A percentile compares a stretch with the other conserved stretches of the same genome.
phyloP scores from a whole-genome alignment of 2,797 vertebrate species.

The Masticophis lateralis region DNA sequence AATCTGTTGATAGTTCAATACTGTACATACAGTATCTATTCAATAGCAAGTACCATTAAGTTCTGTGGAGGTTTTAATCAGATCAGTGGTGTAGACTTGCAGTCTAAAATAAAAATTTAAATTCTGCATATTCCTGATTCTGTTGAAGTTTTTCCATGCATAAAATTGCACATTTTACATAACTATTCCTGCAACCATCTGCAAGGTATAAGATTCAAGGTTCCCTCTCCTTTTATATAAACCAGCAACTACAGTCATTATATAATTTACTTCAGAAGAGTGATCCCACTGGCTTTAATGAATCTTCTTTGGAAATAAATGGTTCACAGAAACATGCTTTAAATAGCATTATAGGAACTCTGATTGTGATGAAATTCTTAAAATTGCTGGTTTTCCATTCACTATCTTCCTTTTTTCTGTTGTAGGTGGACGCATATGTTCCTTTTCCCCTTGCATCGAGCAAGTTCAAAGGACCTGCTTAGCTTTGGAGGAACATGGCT shows the following conservation, averaged over 20 bases:
- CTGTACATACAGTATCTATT: neutral
- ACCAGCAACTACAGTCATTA: neutral
- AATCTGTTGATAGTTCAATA: neutral
- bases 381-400: constrained; percentile 13
- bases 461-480: constrained; percentile 93
- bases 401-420: constrained; percentile 18
- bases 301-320: neutral
- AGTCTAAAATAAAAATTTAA: neutral
- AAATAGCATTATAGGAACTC: neutral
- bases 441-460: constrained; percentile 96
- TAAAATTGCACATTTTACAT: neutral
- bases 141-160: neutral
- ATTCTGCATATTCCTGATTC: neutral
- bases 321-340: neutral
- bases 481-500: constrained; percentile 77
- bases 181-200: neutral
- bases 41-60: neutral
- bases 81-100: neutral
- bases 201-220: neutral
- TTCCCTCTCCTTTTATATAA: neutral
- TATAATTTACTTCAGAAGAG: neutral
- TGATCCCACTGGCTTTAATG: neutral
- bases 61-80: neutral
- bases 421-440: constrained; percentile 90
- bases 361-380: constrained; percentile 4